Percentiles rank a stretch among this genome's conserved stretches.
phyloP scores from a whole-genome alignment of 2,113 vertebrate species.

The Arizona elegans region DNA sequence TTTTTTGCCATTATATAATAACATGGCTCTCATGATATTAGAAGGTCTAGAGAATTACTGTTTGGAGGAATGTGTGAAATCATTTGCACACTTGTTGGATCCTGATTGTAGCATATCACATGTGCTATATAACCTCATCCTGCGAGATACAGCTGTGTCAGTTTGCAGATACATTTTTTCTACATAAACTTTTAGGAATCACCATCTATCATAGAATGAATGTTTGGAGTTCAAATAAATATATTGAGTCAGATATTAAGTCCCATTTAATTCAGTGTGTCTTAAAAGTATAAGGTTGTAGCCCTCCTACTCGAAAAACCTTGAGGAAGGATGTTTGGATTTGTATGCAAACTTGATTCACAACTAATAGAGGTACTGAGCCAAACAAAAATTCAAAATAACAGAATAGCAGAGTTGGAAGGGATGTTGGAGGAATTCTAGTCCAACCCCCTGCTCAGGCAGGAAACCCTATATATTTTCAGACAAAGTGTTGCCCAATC shows the following conservation, averaged over 20 bases:
- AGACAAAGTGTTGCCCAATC: neutral
- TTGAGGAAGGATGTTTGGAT: neutral
- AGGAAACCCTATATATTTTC: neutral
- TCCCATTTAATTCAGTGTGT: neutral
- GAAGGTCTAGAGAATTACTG: neutral
- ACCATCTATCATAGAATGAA: neutral
- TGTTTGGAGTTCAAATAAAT: neutral
- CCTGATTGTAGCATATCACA: neutral
- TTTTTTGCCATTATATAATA: neutral
- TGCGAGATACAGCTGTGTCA: neutral
- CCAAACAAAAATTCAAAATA: neutral
- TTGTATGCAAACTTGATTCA: neutral
- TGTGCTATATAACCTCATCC: neutral
- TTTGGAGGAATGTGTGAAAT: neutral
- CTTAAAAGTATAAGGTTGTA: neutral
- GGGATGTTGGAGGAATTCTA: neutral
- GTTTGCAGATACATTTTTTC: neutral
- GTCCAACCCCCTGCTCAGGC: neutral
- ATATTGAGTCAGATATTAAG: neutral
- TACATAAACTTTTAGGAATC: neutral
- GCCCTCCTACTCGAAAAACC: neutral
- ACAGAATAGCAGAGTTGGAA: neutral
- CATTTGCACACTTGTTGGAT: neutral
- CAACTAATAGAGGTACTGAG: neutral
- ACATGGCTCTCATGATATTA: neutral